Evolutionary conservation across 2,888 invertebrate species (phyloP).

Genomic region (Osedax fenrisi): DNA sequence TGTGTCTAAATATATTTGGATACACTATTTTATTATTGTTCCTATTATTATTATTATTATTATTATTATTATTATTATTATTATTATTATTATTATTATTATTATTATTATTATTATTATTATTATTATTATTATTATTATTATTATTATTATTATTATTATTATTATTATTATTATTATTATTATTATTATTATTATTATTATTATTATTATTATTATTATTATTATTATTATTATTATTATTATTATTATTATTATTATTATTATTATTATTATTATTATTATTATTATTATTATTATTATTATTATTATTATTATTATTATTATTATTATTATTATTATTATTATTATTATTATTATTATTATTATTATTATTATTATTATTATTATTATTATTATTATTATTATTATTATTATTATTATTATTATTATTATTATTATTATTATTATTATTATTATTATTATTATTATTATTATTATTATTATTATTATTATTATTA

Average conservation of each 20-base stretch:
- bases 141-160: background rate
- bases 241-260: background rate
- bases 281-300: background rate
- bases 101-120: background rate
- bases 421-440: background rate
- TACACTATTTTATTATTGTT: background rate
- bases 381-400: background rate
- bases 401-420: background rate
- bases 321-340: background rate
- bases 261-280: background rate
- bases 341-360: background rate
- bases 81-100: background rate
- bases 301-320: background rate
- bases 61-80: background rate
- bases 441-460: background rate
- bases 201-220: background rate
- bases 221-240: background rate
- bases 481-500: background rate
- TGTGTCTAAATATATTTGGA: background rate
- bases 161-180: background rate
- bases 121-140: background rate
- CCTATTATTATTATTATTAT: background rate
- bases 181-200: background rate
- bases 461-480: background rate
- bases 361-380: background rate